Evolutionary conservation across 2,888 invertebrate species (phyloP).

Genomic region (Coleophora deauratella): DNA sequence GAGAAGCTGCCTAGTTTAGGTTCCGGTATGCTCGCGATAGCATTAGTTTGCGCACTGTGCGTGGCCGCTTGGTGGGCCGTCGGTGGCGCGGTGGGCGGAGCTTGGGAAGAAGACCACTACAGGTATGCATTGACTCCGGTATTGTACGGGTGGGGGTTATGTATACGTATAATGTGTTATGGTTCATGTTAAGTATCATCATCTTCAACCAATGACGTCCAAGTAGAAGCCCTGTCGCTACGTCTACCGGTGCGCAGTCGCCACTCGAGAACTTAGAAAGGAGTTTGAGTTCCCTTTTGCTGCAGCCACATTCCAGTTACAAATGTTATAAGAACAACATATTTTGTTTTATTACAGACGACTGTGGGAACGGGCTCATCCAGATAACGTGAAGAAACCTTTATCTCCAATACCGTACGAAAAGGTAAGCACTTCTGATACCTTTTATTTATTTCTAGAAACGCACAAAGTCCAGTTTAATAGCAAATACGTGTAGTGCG

Average conservation of each 20-base stretch:
- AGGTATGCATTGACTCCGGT: conserved; percentile 26
- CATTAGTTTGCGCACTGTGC: conserved; percentile 46
- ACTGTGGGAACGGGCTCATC: conserved; percentile 63
- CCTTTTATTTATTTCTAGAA: too few species aligned
- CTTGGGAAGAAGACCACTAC: conserved; percentile 65
- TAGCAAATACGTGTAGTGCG: not conserved
- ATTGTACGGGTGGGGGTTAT: too few species aligned
- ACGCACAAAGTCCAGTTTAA: too few species aligned
- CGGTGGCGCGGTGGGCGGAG: conserved; percentile 52
- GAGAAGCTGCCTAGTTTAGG: conserved; percentile 40
- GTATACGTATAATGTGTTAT: too few species aligned
- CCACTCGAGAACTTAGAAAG: too few species aligned
- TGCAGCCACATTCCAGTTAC: not conserved
- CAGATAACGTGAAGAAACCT: conserved; percentile 52
- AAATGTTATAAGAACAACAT: not conserved
- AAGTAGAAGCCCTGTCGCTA: too few species aligned
- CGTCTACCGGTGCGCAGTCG: too few species aligned
- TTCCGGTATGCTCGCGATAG: conserved; percentile 46
- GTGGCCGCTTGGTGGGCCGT: conserved; percentile 61
- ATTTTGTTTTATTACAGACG: conserved; percentile 31
- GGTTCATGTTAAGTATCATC: too few species aligned
- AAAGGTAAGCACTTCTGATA: conserved; percentile 33
- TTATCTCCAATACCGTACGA: conserved; percentile 49
- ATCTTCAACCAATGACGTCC: too few species aligned
- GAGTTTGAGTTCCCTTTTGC: too few species aligned